A percentile compares a stretch with the other conserved stretches of the same genome.
These are phyloP conservation scores for mouse (Mus musculus) DNA, from an alignment of 2,113 vertebrate genomes.

Conservation along the genomic window DNA sequence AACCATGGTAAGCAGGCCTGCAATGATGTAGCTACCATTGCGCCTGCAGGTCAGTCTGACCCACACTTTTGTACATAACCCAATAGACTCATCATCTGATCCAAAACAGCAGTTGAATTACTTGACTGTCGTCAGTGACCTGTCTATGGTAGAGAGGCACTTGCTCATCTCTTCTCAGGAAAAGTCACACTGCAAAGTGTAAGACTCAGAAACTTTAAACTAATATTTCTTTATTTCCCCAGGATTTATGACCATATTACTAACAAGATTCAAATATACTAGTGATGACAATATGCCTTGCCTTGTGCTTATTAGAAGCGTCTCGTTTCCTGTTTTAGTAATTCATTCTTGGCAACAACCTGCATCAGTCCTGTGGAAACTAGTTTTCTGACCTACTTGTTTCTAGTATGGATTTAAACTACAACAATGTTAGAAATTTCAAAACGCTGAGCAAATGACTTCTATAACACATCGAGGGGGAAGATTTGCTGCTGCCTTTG, in stretches of 20 bases:
- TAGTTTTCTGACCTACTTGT: not conserved
- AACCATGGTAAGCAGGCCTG: not conserved
- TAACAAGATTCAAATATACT: not conserved
- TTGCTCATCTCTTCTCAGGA: not conserved
- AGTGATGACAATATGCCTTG: not conserved
- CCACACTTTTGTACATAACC: no score
- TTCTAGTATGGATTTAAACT: not conserved
- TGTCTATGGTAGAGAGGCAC: not conserved
- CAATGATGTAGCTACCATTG: not conserved
- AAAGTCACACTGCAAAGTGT: not conserved
- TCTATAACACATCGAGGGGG: not conserved
- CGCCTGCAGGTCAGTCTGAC: not conserved
- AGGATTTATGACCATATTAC: not conserved
- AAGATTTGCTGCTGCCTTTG: not conserved
- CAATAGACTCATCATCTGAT: not conserved
- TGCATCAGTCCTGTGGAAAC: not conserved
- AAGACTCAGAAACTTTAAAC: not conserved
- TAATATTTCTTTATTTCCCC: constrained; percentile 10
- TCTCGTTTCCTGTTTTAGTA: not conserved
- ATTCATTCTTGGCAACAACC: not conserved
- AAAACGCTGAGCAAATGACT: not conserved
- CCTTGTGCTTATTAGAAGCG: not conserved
- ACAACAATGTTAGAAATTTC: not conserved
- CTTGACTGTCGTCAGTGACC: no score
- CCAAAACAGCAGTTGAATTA: not conserved